These are phyloP conservation scores for Otolemur crassicaudatus DNA, from an alignment of 2,797 vertebrate species.

Conservation along the genomic window DNA sequence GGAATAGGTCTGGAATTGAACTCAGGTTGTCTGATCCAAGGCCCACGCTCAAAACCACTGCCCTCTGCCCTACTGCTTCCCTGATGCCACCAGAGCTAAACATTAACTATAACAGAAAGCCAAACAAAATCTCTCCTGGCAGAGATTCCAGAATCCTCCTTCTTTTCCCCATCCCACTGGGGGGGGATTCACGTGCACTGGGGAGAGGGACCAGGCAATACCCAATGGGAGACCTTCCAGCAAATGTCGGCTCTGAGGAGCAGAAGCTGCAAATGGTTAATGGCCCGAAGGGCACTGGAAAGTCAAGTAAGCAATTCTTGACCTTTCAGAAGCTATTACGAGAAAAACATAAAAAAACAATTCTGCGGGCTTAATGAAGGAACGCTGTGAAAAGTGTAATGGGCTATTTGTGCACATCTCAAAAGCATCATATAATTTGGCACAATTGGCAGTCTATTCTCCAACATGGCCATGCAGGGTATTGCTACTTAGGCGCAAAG, in stretches of 20 bases:
- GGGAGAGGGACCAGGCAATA: not conserved
- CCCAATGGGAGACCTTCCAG: slow-evolving; percentile 8
- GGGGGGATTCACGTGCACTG: too few relatives aligned
- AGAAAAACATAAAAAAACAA: slow-evolving; percentile 80
- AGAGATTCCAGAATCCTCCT: not conserved
- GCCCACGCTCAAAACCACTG: not conserved
- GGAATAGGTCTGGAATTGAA: slow-evolving; percentile 21
- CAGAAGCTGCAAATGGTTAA: slow-evolving; percentile 66
- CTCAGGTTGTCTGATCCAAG: not conserved
- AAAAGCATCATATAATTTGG: slow-evolving; percentile 81
- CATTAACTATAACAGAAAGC: not conserved
- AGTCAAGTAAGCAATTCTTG: slow-evolving; percentile 79
- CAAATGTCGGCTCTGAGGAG: slow-evolving; percentile 28
- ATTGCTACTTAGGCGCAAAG: slow-evolving; percentile 63
- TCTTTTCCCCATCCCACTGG: not conserved
- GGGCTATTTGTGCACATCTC: slow-evolving; percentile 80
- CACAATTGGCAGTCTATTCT: slow-evolving; percentile 68
- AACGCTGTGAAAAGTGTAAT: slow-evolving; percentile 76
- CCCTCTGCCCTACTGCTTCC: not conserved
- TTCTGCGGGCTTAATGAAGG: slow-evolving; percentile 80
- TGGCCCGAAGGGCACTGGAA: slow-evolving; percentile 67
- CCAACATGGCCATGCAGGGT: slow-evolving; percentile 67
- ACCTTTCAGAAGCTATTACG: slow-evolving; percentile 81
- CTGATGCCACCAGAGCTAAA: not conserved
- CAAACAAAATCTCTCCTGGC: slow-evolving; percentile 37